phyloP scores from a whole-genome alignment of 2,797 vertebrate genomes.

The Squalus acanthias region DNA sequence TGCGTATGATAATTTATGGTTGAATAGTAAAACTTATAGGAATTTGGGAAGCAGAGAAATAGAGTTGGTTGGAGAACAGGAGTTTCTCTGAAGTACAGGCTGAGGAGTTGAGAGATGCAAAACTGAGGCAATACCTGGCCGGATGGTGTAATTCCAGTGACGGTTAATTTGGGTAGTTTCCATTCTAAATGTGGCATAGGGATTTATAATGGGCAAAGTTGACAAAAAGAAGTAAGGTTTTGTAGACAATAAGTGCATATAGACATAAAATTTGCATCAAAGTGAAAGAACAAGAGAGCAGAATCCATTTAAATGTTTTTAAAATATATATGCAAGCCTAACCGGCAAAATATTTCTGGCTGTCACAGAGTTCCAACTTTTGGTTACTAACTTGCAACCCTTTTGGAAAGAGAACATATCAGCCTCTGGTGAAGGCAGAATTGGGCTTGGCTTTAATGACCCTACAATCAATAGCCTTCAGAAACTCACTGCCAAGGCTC shows the following conservation, averaged over 20 bases:
- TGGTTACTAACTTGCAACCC: neutral
- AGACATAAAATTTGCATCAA: neutral
- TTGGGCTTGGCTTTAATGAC: neutral
- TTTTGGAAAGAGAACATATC: neutral
- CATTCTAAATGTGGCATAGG: neutral
- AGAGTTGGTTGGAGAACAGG: neutral
- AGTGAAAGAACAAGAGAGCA: neutral
- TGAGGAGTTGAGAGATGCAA: neutral
- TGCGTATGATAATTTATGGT: neutral
- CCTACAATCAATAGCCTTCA: no score
- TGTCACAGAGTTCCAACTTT: neutral
- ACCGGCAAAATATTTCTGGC: neutral
- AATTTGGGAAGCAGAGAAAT: neutral
- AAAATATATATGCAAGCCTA: neutral
- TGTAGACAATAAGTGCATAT: neutral
- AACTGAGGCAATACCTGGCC: neutral
- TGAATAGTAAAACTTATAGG: neutral
- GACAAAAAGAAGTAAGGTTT: neutral
- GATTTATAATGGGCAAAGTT: neutral
- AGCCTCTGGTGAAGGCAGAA: neutral
- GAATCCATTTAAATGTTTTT: neutral
- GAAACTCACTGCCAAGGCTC: no score
- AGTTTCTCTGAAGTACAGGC: neutral
- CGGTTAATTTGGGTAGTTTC: neutral
- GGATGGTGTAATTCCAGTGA: neutral